phyloP scores from a whole-genome alignment of 2,888 invertebrate species.

The Euzetes globulus region DNA sequence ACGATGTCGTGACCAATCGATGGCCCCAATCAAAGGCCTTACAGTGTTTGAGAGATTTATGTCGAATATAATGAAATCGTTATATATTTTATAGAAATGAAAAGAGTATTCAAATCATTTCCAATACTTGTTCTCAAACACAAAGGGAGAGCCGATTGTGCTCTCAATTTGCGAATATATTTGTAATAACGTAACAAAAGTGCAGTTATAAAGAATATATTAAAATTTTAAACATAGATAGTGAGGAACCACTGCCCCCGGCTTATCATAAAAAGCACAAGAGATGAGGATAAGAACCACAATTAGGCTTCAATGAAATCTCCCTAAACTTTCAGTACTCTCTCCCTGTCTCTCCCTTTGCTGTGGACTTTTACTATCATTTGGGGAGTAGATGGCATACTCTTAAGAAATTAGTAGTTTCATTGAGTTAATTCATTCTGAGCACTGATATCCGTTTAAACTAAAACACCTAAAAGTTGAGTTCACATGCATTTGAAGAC shows the following conservation, averaged over 20 bases:
- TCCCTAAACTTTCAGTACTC: neutral
- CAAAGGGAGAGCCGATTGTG: neutral
- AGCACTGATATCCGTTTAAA: neutral
- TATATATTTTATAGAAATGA: slow-evolving; percentile 4
- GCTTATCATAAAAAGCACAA: neutral
- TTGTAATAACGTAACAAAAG: neutral
- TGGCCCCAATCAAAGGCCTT: slow-evolving; percentile 15
- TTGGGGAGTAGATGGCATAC: neutral
- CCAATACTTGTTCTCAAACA: neutral
- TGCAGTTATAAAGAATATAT: neutral
- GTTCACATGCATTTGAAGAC: no score
- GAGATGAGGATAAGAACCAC: slow-evolving; percentile 12
- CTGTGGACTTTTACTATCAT: neutral
- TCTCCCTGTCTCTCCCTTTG: neutral
- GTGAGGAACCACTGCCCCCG: neutral
- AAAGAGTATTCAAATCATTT: slow-evolving; percentile 1
- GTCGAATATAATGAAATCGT: slow-evolving; percentile 19
- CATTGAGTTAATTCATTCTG: no score
- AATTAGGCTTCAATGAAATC: slow-evolving; percentile 25
- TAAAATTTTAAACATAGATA: neutral
- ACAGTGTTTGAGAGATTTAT: neutral
- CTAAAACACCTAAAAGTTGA: neutral
- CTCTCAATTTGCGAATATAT: neutral
- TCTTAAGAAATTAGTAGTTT: neutral
- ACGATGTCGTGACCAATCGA: slow-evolving; percentile 29